Evolutionary conservation across 2,113 vertebrate genomes (phyloP).

Genomic region (Actinemys pallida): DNA sequence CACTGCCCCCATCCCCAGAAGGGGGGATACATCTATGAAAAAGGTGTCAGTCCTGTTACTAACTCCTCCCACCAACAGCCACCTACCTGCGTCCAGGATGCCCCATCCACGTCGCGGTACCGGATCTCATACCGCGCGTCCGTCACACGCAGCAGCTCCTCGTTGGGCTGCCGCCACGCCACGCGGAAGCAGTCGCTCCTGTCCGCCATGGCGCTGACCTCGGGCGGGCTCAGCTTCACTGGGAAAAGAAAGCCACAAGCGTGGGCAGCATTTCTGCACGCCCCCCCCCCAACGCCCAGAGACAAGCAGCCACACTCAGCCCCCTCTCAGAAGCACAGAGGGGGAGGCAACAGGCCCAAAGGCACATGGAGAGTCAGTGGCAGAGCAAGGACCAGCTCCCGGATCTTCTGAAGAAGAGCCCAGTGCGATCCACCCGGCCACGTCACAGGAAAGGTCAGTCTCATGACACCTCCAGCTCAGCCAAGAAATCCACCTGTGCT

Average conservation of each 20-base stretch:
- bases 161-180: not conserved
- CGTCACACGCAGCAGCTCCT: not conserved
- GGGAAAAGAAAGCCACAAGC: not conserved
- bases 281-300: not conserved
- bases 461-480: not conserved
- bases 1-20: not conserved
- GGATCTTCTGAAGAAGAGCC: not conserved
- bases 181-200: not conserved
- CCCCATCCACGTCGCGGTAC: not conserved
- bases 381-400: not conserved
- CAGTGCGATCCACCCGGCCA: too few species aligned
- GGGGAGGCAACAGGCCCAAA: not conserved
- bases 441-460: not conserved
- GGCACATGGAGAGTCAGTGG: not conserved
- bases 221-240: conserved; percentile 39
- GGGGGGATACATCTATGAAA: too few species aligned
- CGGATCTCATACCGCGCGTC: not conserved
- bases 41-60: not conserved
- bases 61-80: not conserved
- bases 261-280: not conserved
- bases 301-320: not conserved
- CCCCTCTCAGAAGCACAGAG: not conserved
- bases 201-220: not conserved
- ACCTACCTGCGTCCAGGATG: not conserved
- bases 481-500: not conserved